Base-by-base conservation (phyloP, 1,140 invertebrate genomes). In the Drusus annulatus region DNA sequence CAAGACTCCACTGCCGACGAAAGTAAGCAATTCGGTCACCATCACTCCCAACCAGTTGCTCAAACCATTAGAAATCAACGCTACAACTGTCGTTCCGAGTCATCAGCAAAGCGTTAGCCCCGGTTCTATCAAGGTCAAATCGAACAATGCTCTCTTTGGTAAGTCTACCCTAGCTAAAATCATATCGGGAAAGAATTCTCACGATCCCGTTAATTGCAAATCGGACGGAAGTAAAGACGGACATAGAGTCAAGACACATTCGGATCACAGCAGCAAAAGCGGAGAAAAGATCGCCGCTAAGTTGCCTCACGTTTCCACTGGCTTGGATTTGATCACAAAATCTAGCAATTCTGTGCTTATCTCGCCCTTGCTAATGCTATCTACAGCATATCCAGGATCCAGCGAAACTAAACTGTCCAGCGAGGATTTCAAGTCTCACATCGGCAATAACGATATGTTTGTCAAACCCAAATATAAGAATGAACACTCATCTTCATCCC, bases 161-260 rank as follows among this genome's bases (percentile, higher is more conserved):
- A 80, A 79, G 71, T 75, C 50, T 50, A 81, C 82, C 5, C 79
- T 81, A 5, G 77, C 77, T 0, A 83, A 83, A 52, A 83, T 81
- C 2, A 83, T 83, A 21, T 83, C 82, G 4, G 58, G 77, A 2
- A 81, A 81, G 58, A 75, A 75, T 73, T 52, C 51, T 36, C 52
- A 76, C 21, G 81, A 80, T 25, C 25, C 23, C 25, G 62, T 21
- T 75, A 45, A 45, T 45, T 62, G 62, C 65, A 79, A 75, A 36
- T 31, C 36, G 50, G 56, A 65, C 3, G 54, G 19, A n/a, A 56
- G 19, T 17, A 78, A 74, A 50, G 76, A 81, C 23, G 28, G 15
- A 16, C 54, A 75, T 45, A 76, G 58, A 62, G 50, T 76, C 31
- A 76, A 76, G 31, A 7, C 56, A 23, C 51, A 74, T 25, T n/a